Evolutionary conservation across 2,797 vertebrate species (phyloP), one percentile per base, ranked within the genome.

Genomic region (Knipowitschia caucasica): DNA sequence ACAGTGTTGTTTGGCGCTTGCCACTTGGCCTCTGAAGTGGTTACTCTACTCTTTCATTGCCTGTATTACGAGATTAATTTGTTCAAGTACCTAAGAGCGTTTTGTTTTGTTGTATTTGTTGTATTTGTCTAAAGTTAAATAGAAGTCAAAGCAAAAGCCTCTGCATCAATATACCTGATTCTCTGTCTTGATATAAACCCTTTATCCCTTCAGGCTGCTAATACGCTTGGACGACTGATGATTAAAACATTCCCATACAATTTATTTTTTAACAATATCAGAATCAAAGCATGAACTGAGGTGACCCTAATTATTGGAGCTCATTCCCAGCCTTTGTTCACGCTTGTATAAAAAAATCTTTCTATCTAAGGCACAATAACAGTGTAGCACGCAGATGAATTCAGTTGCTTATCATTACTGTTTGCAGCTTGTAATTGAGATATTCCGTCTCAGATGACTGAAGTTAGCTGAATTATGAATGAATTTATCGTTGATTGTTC

Each of bases 111-210:
- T 39, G 36, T 21, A 18, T 10, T 17, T 39, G 6, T n/a, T 66
- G 44, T 21, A 61, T 51, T 68, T 53, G 35, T 52, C 17, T 36
- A 21, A 52, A 65, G 62, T 64, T 52, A 67, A 80, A 84, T 62
- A 34, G 15, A 69, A 69, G 56, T 40, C 47, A 29, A 47, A 63
- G 53, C 56, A 67, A 73, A 64, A 59, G 59, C 60, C 49, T 62
- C 38, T 0, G 53, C 62, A 30, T 51, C 0, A n/a, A 58, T 53
- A 70, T 76, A 64, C 72, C 60, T 79, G 68, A 63, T 62, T 60
- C 38, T 38, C 34, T 33, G 17, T 40, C 44, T 34, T 51, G 20
- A 30, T 42, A 5, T 51, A 39, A 56, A 54, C 25, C 25, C 23
- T 33, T 31, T 52, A 33, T 57, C 25, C 26, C 50, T 5, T 29